Evolutionary conservation across 2,888 invertebrate species (phyloP), one percentile per base, ranked within the genome.

Genomic region (Polyommatus icarus): DNA sequence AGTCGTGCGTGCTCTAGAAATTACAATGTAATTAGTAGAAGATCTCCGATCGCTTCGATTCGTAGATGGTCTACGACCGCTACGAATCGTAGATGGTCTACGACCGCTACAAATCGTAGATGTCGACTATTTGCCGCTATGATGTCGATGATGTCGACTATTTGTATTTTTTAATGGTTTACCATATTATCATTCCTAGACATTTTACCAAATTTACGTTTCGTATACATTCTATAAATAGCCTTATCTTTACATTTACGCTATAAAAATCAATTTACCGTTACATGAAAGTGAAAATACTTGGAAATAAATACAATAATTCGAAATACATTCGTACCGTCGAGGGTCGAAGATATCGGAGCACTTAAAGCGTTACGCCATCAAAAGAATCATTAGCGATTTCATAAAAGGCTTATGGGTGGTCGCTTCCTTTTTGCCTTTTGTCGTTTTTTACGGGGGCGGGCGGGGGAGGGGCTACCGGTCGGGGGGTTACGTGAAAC

Each of bases 321-420:
- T 79, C 77, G 76, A 78, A 81, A 82, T 81, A 82, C 80, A 82
- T 81, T 78, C 71, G 76, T 79, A 80, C 83, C 85, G 85, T 85
- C 84, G 84, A 78, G 84, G 84, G 85, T 82, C 84, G 84, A 83
- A 85, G 86, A 84, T 85, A 87, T 83, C 81, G 86, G 83, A 88
- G 87, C 86, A 85, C 84, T 84, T 82, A 87, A 89, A 85, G 85
- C 85, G 86, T 85, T 82, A 81, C 82, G 81, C 88, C 87, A 90
- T 90, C 89, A 88, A 85, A 87, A 82, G 84, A 85, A 86, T 91
- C 92, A 91, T 92, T 92, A 92, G 90, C 90, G 89, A 90, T 91
- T 91, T 89, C 90, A 91, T 91, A 91, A 91, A 91, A 88, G 90
- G 91, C 90, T 89, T 90, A 91, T 87, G 87, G 88, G 75, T 85